Evolutionary conservation across 2,113 vertebrate species (phyloP), one percentile per base, ranked within the genome.

Genomic region (Chascanopsetta lugubris): DNA sequence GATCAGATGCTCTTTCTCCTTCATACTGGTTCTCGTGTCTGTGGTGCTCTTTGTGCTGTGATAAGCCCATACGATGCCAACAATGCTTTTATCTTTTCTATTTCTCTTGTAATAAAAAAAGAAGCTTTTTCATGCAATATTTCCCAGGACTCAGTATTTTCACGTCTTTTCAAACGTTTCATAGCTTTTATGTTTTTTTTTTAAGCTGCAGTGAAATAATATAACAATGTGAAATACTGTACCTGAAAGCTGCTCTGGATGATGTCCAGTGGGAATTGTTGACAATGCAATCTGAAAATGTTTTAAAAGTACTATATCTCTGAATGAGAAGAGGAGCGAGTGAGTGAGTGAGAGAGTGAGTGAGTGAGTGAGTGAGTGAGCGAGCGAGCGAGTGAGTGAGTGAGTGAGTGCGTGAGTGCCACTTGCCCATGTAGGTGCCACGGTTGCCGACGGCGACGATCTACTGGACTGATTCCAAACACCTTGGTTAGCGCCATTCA

Each of bases 1-100:
- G 80, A 68, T 65, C 56, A 55, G 15, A 30, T 61, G 34, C 25
- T 58, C 59, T 79, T 55, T 58, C 49, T 62, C 20, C 47, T 58
- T 84, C 49, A 32, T 5, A 26, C 61, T 38, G 20, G 15, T 71
- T 70, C 65, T 63, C 67, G 80, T 89, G 80, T 85, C 71, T 57
- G 79, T 89, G 84, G 79, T 89, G 87, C 88, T 90, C 80, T 17
- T 75, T 81, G 85, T 91, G 87, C 77, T 84, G 88, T 88, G 75
- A 87, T 53, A 72, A 85, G 77, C 70, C 54, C 27, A 73, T 74
- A 82, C 77, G 72, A 82, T 61, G 69, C 87, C 78, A 69, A 87
- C 83, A 82, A 83, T 87, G 78, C 85, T 87, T 87, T 77, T 79
- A 80, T 86, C 75, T 90, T 89, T 91, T 88, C 75, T 90, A 88